Evolutionary conservation across 2,888 invertebrate genomes (phyloP).

Genomic region (Parapristionchus giblindavisi): DNA sequence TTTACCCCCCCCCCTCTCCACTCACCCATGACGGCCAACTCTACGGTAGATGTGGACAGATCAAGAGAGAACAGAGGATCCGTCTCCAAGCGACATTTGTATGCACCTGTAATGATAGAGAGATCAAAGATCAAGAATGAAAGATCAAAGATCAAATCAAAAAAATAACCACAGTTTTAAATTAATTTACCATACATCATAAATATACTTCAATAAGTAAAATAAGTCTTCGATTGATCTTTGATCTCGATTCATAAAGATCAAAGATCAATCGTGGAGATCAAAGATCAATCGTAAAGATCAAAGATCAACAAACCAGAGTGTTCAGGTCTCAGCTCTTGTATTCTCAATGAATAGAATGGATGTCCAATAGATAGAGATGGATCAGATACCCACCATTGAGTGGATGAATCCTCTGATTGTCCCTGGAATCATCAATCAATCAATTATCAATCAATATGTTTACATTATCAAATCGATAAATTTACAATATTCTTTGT

Average conservation of each 20-base stretch:
- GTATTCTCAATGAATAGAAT: conserved; percentile 62
- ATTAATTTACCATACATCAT: too few species aligned
- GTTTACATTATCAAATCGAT: too few species aligned
- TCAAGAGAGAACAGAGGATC: conserved; percentile 65
- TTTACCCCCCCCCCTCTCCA: conserved; percentile 30
- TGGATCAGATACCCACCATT: conserved; percentile 68
- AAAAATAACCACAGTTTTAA: background rate
- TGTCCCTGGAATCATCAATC: conserved; percentile 53
- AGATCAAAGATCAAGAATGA: too few species aligned
- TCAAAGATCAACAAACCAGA: conserved; percentile 43
- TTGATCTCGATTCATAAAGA: background rate
- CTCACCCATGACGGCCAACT: conserved; percentile 65
- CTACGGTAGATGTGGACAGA: conserved; percentile 48
- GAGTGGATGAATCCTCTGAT: conserved; percentile 55
- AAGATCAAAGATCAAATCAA: background rate
- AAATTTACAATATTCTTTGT: too few species aligned
- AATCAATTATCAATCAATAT: background rate
- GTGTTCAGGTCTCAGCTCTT: conserved; percentile 62
- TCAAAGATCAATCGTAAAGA: background rate
- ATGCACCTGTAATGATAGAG: conserved; percentile 43
- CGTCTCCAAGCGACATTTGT: conserved; percentile 64
- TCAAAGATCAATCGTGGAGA: background rate
- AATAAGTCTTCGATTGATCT: background rate
- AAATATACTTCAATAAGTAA: too few species aligned
- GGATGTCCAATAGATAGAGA: conserved; percentile 61